Base-by-base conservation (phyloP, 2,888 invertebrate species). In the Ochlodes sylvanus region DNA sequence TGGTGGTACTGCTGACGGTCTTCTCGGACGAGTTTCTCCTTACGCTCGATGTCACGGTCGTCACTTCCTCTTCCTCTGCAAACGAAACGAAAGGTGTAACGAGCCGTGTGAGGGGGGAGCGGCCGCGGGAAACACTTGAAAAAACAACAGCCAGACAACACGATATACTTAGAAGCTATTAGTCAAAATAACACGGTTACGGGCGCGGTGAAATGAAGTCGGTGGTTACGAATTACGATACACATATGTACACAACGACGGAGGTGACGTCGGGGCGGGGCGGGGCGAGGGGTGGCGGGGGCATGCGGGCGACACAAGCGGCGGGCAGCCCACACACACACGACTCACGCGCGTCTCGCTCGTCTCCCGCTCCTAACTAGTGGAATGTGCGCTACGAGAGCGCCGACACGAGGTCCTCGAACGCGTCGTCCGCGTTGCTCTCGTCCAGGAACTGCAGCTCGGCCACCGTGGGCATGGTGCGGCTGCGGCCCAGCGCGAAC, bases 341-440 rank as follows among this genome's bases (percentile, higher is more conserved):
- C 90, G 88, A 90, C 90, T 91, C 91, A 91, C 92, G 90, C 90
- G 91, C 89, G 90, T 89, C 90, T 91, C 90, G 87, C 87, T 89
- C 85, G 84, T 80, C 87, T 87, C 86, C 84, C 83, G 83, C 83
- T 84, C 82, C 86, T 88, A 87, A 84, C 87, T 86, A 89, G 88
- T 89, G 92, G 92, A 92, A 92, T 92, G 92, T 89, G 72, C 70
- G 75, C 77, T 90, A 92, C 81, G 91, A 88, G 83, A 93, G 91
- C 88, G 87, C 94, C 91, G 94, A 94, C 94, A 98, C 97, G 79
- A 98, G 94, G 89, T 96, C 96, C 86, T 98, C 98, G 93, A 98
- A 98, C 76, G 97, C 97, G 92, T 96, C 96, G 85, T 98, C 98
- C 71, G 97, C 96, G 90, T 97, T 97, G 89, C 94, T 95, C 87